Conservation (phyloP, 1,140 invertebrate species). For the Holcopasites calliopsidis region DNA sequence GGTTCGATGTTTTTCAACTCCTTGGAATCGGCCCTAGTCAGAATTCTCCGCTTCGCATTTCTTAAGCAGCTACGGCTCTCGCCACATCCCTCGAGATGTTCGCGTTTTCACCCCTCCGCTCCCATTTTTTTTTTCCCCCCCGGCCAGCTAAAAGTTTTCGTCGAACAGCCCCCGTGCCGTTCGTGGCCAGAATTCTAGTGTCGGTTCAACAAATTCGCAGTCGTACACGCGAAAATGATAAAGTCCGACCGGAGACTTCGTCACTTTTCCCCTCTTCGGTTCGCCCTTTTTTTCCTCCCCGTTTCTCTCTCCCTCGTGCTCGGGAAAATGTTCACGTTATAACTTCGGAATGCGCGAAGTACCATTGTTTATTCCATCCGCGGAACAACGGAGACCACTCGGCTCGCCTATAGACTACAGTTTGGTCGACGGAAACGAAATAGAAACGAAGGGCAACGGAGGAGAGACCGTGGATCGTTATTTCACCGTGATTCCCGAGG, state of each 20-base stretch:
- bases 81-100: not conserved
- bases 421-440: not conserved
- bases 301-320: not conserved
- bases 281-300: not conserved
- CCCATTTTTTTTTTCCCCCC: not conserved
- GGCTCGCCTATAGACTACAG: not conserved
- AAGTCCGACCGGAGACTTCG: not conserved
- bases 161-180: not conserved
- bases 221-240: slow-evolving; percentile 42
- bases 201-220: not conserved
- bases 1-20: not conserved
- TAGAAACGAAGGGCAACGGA: not conserved
- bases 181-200: slow-evolving; percentile 32
- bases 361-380: slow-evolving; percentile 1
- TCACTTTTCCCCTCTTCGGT: not conserved
- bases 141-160: slow-evolving; percentile 11
- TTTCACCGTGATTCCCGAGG: not conserved
- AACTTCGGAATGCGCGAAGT: too few relatives aligned
- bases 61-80: not conserved
- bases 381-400: slow-evolving; percentile 3
- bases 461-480: not conserved
- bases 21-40: slow-evolving; percentile 2
- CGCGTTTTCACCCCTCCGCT: not conserved
- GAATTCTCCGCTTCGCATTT: too few relatives aligned
- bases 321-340: too few relatives aligned